Evolutionary conservation across 2,113 vertebrate species (phyloP).

Genomic region (Nothocercus julius): DNA sequence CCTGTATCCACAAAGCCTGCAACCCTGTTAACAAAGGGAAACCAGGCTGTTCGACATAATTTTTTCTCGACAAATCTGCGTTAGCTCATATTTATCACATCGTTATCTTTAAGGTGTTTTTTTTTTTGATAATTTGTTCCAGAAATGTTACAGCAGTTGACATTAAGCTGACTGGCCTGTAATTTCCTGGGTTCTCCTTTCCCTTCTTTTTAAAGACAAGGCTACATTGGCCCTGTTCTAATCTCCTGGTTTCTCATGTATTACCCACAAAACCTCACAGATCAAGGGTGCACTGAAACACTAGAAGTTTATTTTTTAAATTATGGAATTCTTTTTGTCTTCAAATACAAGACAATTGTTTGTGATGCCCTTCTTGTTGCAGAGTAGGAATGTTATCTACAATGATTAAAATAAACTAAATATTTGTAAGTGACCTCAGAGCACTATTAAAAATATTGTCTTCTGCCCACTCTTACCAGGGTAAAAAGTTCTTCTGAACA

Average conservation of each 20-base stretch:
- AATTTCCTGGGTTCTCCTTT: background rate
- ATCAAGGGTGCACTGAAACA: background rate
- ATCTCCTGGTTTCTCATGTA: background rate
- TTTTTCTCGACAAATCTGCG: background rate
- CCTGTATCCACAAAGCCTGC: background rate
- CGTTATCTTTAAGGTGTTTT: slow-evolving; percentile 23
- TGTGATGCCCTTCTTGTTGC: background rate
- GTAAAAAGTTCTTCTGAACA: background rate
- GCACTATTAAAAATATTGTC: background rate
- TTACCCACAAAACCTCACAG: background rate
- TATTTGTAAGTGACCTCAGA: background rate
- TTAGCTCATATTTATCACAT: background rate
- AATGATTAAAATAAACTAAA: background rate
- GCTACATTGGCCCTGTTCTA: background rate
- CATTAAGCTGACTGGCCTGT: slow-evolving; percentile 44
- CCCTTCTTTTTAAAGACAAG: background rate
- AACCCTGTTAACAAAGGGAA: background rate
- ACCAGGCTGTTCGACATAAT: background rate
- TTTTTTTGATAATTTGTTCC: slow-evolving; percentile 19
- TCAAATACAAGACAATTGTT: background rate
- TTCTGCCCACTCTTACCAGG: background rate
- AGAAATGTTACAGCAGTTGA: slow-evolving; percentile 10
- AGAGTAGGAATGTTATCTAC: background rate
- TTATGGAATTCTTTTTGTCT: background rate
- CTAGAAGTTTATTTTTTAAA: background rate